Conservation (phyloP, 1,140 invertebrate species). For the Batillaria attramentaria region DNA sequence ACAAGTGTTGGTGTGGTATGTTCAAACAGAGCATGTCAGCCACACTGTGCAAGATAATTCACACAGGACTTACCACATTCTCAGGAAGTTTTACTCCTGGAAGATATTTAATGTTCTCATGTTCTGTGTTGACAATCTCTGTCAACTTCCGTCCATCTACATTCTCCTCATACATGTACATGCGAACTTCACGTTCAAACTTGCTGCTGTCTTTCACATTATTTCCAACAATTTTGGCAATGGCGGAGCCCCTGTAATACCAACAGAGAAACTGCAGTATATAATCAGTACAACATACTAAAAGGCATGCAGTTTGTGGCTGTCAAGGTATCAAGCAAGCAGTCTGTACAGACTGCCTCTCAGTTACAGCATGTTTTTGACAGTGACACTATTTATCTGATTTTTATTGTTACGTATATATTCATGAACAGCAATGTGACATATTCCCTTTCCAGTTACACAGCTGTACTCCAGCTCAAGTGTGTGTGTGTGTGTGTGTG, state of each 20-base stretch:
- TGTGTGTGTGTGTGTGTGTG: background rate
- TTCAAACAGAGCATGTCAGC: too few species aligned
- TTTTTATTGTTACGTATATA: too few species aligned
- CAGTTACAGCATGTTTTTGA: too few species aligned
- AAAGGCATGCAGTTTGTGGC: background rate
- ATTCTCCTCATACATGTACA: slow-evolving; percentile 99
- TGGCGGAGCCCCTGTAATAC: slow-evolving; percentile 94
- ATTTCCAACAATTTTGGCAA: slow-evolving; percentile 95
- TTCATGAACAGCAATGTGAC: too few species aligned
- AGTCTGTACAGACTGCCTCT: too few species aligned
- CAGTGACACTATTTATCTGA: background rate
- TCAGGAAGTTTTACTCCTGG: slow-evolving; percentile 93
- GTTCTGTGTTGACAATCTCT: slow-evolving; percentile 97
- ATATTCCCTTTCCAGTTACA: too few species aligned
- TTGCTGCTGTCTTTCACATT: slow-evolving; percentile 79
- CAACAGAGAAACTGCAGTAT: too few species aligned
- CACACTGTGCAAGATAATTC: too few species aligned
- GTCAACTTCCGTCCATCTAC: slow-evolving; percentile 96
- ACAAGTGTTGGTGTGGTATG: too few species aligned
- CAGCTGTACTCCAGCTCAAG: too few species aligned
- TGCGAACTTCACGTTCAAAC: slow-evolving; percentile 80
- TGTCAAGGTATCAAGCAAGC: background rate
- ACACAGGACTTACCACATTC: slow-evolving; percentile 71
- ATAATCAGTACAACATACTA: too few species aligned
- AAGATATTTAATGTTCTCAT: slow-evolving; percentile 99